Evolutionary conservation across 1,140 invertebrate species (phyloP).

Genomic region (Ptiloglossa arizonensis): DNA sequence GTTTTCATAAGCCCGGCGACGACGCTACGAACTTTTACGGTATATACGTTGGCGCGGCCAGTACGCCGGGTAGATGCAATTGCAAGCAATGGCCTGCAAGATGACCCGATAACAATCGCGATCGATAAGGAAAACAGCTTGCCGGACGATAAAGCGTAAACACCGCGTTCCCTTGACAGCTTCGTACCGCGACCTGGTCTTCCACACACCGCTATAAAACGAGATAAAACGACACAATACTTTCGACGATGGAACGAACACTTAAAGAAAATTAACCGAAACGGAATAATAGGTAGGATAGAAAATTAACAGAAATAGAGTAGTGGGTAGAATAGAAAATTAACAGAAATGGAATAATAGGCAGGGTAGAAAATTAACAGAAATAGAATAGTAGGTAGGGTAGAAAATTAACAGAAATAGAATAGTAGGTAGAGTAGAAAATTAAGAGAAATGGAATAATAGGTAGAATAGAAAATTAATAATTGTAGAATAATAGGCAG

Average conservation of each 20-base stretch:
- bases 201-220: constrained; percentile 59
- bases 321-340: too few species aligned
- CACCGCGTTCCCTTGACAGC: constrained; percentile 62
- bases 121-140: constrained; percentile 68
- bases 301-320: too few species aligned
- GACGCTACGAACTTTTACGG: constrained; percentile 33
- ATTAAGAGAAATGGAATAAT: too few species aligned
- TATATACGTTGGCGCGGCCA: constrained; percentile 13
- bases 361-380: too few species aligned
- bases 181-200: constrained; percentile 27
- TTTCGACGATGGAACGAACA: constrained; percentile 53
- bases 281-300: too few species aligned
- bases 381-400: too few species aligned
- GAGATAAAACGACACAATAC: constrained; percentile 51
- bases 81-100: constrained; percentile 60
- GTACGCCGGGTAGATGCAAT: constrained; percentile 57
- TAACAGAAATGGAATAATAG: too few species aligned
- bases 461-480: too few species aligned
- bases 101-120: constrained; percentile 69
- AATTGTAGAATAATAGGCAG: too few species aligned
- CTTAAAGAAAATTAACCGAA: constrained; percentile 65
- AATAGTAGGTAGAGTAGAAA: too few species aligned
- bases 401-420: too few species aligned
- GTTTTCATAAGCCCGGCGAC: constrained; percentile 1
- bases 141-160: constrained; percentile 65